Conservation (phyloP, 2,888 invertebrate species). For the Embidobia sp. region DNA sequence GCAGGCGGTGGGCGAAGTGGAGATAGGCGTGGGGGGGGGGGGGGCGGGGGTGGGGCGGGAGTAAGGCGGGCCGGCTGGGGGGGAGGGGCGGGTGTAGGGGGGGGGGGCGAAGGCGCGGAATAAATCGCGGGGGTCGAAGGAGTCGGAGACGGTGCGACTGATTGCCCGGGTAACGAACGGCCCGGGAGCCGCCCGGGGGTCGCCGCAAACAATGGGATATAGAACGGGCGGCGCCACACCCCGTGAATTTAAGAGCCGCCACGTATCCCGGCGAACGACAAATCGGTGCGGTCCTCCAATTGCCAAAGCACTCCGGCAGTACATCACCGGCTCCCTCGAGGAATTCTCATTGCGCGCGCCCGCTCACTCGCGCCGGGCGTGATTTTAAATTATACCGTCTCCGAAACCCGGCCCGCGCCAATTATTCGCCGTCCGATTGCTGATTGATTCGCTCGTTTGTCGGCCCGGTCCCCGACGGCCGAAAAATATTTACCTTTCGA, state of each 20-base stretch:
- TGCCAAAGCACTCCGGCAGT: conserved; percentile 51
- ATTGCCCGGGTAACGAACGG: conserved; percentile 65
- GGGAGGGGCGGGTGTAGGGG: conserved; percentile 43
- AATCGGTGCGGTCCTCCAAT: conserved; percentile 61
- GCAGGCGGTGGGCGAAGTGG: no score
- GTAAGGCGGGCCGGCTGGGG: conserved; percentile 9
- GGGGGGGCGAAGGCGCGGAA: no score
- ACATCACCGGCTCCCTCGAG: conserved; percentile 64
- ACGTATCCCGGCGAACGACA: conserved; percentile 61
- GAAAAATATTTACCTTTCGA: conserved; percentile 54
- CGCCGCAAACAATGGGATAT: conserved; percentile 73
- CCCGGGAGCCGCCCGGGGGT: conserved; percentile 48
- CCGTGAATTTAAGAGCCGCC: conserved; percentile 66
- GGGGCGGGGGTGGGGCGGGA: no score
- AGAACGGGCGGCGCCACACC: conserved; percentile 66
- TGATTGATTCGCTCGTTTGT: conserved; percentile 29
- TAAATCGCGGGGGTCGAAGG: no score
- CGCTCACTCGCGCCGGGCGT: conserved; percentile 48
- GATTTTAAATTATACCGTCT: conserved; percentile 62
- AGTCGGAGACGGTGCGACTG: no score
- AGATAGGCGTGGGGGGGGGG: no score
- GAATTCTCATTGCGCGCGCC: conserved; percentile 46
- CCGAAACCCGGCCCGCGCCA: conserved; percentile 14
- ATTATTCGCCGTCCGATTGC: conserved; percentile 4
- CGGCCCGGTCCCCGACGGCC: conserved; percentile 12